A percentile compares a stretch with the other conserved stretches of the same genome.
Conservation (phyloP, 2,797 vertebrate species). For the Cyclopterus lumpus region DNA sequence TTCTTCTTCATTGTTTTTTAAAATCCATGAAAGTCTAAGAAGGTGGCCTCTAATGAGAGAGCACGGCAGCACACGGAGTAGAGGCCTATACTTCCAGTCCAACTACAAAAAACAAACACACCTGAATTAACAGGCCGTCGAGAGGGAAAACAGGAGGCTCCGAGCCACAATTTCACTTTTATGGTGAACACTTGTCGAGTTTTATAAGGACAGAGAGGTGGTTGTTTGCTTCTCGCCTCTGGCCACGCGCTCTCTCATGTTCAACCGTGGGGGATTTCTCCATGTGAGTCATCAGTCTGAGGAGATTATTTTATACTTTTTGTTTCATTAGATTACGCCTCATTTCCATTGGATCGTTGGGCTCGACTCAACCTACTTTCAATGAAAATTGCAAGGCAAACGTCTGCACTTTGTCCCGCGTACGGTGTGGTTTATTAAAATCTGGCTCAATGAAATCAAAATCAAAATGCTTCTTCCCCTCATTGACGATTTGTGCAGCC, state of each 20-base stretch:
- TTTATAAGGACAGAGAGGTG: constrained; percentile 60
- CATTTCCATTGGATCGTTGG: background rate
- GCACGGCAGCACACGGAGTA: background rate
- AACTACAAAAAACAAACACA: constrained; percentile 51
- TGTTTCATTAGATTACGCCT: background rate
- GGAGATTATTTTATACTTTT: background rate
- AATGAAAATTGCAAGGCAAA: background rate
- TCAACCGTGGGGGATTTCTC: constrained; percentile 61
- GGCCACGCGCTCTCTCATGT: constrained; percentile 58
- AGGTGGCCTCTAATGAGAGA: constrained; percentile 50
- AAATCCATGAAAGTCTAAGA: constrained; percentile 32
- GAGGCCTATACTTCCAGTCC: constrained; percentile 41
- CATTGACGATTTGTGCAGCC: background rate
- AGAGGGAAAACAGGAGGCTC: constrained; percentile 64
- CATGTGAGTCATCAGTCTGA: constrained; percentile 54
- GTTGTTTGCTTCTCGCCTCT: constrained; percentile 49
- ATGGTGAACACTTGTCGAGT: constrained; percentile 66
- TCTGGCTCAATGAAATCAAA: background rate
- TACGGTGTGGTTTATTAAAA: background rate
- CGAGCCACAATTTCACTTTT: constrained; percentile 66
- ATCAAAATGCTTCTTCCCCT: background rate
- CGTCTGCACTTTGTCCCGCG: background rate
- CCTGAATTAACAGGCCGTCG: constrained; percentile 72
- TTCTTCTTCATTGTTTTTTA: constrained; percentile 29
- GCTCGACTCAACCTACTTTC: background rate